Conservation (phyloP, 2,888 invertebrate genomes). For the Dryobotodes eremita region DNA sequence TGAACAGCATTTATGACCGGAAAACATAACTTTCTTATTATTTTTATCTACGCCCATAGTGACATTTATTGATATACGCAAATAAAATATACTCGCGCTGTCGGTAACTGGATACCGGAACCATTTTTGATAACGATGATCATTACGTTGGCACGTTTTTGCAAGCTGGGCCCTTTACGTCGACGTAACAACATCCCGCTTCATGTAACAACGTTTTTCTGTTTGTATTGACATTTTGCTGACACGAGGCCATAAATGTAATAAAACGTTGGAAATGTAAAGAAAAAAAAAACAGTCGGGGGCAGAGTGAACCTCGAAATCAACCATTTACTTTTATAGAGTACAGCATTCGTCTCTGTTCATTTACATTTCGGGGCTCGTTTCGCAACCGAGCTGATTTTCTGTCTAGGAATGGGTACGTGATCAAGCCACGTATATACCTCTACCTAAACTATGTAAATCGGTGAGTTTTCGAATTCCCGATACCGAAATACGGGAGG, state of each 20-base stretch:
- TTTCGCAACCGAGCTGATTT: conserved; percentile 67
- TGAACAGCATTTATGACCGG: background rate
- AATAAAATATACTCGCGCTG: conserved; percentile 20
- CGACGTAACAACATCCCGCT: conserved; percentile 50
- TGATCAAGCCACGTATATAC: conserved; percentile 56
- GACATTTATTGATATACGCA: conserved; percentile 11
- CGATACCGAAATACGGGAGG: conserved; percentile 49
- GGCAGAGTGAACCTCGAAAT: conserved; percentile 66
- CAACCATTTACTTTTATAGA: conserved; percentile 74
- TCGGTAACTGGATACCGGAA: conserved; percentile 40
- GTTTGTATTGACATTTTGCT: conserved; percentile 64
- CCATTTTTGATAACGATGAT: conserved; percentile 59
- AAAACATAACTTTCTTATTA: conserved; percentile 8
- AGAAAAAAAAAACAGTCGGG: conserved; percentile 61
- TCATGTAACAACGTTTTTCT: conserved; percentile 38
- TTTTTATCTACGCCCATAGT: conserved; percentile 7
- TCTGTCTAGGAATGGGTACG: conserved; percentile 60
- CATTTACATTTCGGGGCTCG: conserved; percentile 71
- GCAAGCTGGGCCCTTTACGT: conserved; percentile 27
- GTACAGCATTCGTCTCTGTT: conserved; percentile 70
- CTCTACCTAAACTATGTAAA: conserved; percentile 55
- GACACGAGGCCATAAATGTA: conserved; percentile 63
- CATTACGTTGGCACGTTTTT: conserved; percentile 50
- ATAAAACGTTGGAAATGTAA: conserved; percentile 68
- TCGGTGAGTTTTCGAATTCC: conserved; percentile 49